Percentiles rank a stretch among this genome's conserved stretches.
Evolutionary conservation across 2,113 vertebrate species (phyloP).

Genomic region (Cairina moschata): DNA sequence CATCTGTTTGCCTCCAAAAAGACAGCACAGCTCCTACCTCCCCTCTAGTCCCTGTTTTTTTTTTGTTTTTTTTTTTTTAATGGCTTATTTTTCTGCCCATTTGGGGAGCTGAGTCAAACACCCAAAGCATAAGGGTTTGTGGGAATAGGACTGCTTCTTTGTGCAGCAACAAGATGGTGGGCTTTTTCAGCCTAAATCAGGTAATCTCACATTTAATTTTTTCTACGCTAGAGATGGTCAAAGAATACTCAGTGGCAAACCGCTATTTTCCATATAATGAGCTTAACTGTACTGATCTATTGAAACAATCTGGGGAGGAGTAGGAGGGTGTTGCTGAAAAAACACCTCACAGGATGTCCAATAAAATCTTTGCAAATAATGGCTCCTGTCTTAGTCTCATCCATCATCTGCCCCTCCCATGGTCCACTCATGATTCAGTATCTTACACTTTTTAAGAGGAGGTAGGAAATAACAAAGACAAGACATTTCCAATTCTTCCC

Average conservation of each 20-base stretch:
- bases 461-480: not conserved
- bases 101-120: not conserved
- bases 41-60: not conserved
- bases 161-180: not conserved
- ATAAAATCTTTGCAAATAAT: not conserved
- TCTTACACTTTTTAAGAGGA: not conserved
- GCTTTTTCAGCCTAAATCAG: not conserved
- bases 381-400: not conserved
- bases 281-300: not conserved
- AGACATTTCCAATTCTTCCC: conserved; percentile 2
- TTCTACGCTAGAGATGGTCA: not conserved
- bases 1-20: not conserved
- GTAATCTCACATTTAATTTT: not conserved
- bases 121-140: not conserved
- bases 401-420: not conserved
- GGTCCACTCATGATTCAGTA: not conserved
- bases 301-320: not conserved
- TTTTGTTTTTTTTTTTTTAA: not conserved
- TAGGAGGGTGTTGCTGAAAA: not conserved
- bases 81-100: not conserved
- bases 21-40: not conserved
- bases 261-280: not conserved
- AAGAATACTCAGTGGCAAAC: not conserved
- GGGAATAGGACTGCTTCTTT: not conserved
- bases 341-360: not conserved